These are phyloP conservation scores for Notiomystis cincta DNA, from an alignment of 2,113 vertebrate species.

Conservation along the genomic window DNA sequence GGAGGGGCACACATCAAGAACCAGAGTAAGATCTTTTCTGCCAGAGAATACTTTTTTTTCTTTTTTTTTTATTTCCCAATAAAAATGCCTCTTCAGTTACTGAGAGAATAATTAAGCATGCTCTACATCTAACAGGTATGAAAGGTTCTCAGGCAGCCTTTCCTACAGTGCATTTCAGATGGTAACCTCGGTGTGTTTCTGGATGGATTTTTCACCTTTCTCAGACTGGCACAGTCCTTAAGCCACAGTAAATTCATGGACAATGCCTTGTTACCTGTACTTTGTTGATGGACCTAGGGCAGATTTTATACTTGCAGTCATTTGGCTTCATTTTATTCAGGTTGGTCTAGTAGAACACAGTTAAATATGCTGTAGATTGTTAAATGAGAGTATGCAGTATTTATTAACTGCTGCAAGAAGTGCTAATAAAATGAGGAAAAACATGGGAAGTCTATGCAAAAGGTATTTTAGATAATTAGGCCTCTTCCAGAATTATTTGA, in stretches of 20 bases:
- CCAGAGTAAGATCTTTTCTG: not conserved
- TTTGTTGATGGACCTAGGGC: not conserved
- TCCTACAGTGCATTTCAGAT: not conserved
- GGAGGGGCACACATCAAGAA: fast-evolving
- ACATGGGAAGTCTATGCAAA: not conserved
- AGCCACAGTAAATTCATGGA: not conserved
- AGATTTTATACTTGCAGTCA: not conserved
- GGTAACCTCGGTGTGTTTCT: not conserved
- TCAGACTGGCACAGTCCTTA: not conserved
- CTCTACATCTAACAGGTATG: not conserved
- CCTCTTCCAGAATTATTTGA: not conserved
- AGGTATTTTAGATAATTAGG: not conserved
- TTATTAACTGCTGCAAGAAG: not conserved
- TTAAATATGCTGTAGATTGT: not conserved
- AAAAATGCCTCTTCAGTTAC: not conserved
- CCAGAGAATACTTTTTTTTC: not conserved
- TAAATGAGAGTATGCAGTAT: not conserved
- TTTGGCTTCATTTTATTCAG: not conserved
- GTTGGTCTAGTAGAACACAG: not conserved
- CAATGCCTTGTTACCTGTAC: not conserved
- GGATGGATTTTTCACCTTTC: not conserved
- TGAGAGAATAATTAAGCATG: not conserved
- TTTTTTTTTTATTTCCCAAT: not conserved
- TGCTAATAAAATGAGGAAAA: not conserved
- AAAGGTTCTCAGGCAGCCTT: not conserved